These are phyloP conservation scores for Pelochelys cantorii DNA, from an alignment of 2,797 vertebrate genomes.

Conservation along the genomic window DNA sequence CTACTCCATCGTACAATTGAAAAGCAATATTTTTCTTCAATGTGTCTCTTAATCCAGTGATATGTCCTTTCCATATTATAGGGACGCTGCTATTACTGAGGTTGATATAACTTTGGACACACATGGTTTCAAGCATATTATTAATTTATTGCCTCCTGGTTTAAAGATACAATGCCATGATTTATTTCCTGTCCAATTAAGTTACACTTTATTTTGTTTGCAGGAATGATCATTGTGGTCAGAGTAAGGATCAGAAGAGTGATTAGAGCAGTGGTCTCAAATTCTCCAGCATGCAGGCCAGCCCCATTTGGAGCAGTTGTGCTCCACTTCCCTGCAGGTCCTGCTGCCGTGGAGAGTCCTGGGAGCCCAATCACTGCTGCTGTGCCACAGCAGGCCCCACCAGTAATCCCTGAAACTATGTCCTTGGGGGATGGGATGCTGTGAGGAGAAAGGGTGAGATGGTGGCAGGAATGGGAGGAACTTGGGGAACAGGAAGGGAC, in stretches of 20 bases:
- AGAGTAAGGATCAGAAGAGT: not conserved
- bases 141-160: not conserved
- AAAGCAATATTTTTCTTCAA: not conserved
- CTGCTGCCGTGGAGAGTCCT: too few species aligned
- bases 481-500: too few species aligned
- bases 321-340: too few species aligned
- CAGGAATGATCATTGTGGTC: not conserved
- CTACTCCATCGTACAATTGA: not conserved
- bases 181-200: conserved; percentile 1
- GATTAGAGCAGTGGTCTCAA: not conserved
- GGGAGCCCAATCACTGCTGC: too few species aligned
- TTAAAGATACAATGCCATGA: not conserved
- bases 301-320: too few species aligned
- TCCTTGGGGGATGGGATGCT: too few species aligned
- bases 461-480: too few species aligned
- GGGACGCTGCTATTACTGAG: not conserved
- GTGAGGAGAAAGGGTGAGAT: too few species aligned
- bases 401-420: too few species aligned
- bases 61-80: not conserved
- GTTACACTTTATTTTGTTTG: conserved; percentile 10
- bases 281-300: too few species aligned
- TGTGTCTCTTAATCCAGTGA: conserved; percentile 29
- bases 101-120: not conserved
- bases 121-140: not conserved
- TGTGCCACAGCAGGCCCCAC: too few species aligned